A percentile compares a stretch with the other conserved stretches of the same genome.
Evolutionary conservation across 2,113 vertebrate species (phyloP).

Genomic region (Atractosteus spatula): DNA sequence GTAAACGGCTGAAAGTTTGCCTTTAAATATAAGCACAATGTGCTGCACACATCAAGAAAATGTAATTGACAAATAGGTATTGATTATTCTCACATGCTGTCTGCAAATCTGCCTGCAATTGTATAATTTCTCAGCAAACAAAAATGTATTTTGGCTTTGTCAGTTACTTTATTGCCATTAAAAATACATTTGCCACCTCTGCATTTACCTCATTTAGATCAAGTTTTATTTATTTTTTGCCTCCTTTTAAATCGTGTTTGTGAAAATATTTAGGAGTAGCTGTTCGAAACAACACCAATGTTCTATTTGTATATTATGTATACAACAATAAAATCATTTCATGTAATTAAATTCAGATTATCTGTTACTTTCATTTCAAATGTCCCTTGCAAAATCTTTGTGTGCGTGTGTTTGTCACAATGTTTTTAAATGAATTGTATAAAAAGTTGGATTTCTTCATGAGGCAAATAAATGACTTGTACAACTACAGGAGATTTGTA

Average conservation of each 20-base stretch:
- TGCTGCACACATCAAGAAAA: constrained; percentile 59
- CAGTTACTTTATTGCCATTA: constrained; percentile 54
- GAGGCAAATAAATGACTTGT: constrained; percentile 65
- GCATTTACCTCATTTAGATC: constrained; percentile 87
- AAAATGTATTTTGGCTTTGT: constrained; percentile 59
- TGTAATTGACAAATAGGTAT: constrained; percentile 76
- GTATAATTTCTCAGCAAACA: constrained; percentile 58
- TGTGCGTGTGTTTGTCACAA: constrained; percentile 64
- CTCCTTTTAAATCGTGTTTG: constrained; percentile 81
- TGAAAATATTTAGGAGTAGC: constrained; percentile 65
- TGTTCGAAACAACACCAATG: constrained; percentile 77
- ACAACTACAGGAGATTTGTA: constrained; percentile 81
- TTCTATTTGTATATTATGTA: constrained; percentile 94
- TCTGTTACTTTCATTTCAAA: constrained; percentile 62
- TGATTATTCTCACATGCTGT: constrained; percentile 67
- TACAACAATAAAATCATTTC: constrained; percentile 79
- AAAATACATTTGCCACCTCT: constrained; percentile 63
- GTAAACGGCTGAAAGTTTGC: constrained; percentile 79
- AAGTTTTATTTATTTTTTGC: constrained; percentile 80
- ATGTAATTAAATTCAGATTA: constrained; percentile 57
- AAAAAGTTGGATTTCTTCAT: constrained; percentile 57
- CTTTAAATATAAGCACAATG: constrained; percentile 56
- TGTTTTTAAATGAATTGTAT: constrained; percentile 85
- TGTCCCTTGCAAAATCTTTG: constrained; percentile 63
- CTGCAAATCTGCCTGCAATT: constrained; percentile 74